phyloP scores from a whole-genome alignment of 92 coral and sea anemone genomes.

The Epizoanthus rinbou region DNA sequence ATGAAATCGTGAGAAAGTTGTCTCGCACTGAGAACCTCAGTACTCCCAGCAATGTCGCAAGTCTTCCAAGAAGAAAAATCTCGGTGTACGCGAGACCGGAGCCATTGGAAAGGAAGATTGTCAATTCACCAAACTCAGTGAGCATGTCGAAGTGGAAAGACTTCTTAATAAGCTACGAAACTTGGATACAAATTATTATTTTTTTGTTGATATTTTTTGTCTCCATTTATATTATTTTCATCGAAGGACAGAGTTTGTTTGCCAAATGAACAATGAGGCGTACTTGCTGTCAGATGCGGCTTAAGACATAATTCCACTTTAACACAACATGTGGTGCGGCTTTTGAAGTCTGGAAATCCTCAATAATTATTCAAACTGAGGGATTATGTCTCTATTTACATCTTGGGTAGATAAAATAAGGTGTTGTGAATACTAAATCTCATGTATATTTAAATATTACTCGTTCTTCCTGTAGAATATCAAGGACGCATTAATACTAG shows the following conservation, averaged over 20 bases:
- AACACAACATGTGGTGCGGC: too few relatives aligned
- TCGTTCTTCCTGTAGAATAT: too few relatives aligned
- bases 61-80: slow-evolving; percentile 48
- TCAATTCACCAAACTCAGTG: slow-evolving; percentile 6
- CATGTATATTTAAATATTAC: too few relatives aligned
- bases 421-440: too few relatives aligned
- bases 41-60: not conserved
- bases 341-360: too few relatives aligned
- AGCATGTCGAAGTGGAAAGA: slow-evolving; percentile 44
- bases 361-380: too few relatives aligned
- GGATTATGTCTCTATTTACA: too few relatives aligned
- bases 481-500: too few relatives aligned
- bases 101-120: slow-evolving; percentile 33
- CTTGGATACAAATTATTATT: slow-evolving; percentile 46
- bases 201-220: slow-evolving; percentile 52
- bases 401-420: too few relatives aligned
- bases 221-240: slow-evolving; percentile 61
- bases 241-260: slow-evolving; percentile 67
- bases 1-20: slow-evolving; percentile 25
- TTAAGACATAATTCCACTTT: not conserved
- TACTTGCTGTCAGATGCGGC: not conserved
- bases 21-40: slow-evolving; percentile 35
- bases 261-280: slow-evolving; percentile 2
- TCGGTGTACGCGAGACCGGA: slow-evolving; percentile 61
- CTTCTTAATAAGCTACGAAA: slow-evolving; percentile 55